phyloP scores from a whole-genome alignment of 2,113 vertebrate species.

The Sinocyclocheilus rhinocerous region DNA sequence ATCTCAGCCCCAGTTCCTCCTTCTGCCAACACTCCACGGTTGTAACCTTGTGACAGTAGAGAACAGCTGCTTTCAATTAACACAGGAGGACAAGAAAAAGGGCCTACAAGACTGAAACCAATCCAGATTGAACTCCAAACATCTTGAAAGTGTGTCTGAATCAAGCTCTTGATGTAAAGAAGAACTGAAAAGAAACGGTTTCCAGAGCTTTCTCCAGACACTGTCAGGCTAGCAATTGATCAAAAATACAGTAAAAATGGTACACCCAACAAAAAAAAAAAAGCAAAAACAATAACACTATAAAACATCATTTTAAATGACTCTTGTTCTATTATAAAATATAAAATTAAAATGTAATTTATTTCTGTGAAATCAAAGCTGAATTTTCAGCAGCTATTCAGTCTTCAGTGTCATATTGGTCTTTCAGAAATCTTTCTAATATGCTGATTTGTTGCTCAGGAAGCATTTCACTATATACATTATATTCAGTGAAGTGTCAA shows the following conservation, averaged over 20 bases:
- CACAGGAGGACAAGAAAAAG: conserved; percentile 60
- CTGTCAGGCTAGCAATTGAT: not conserved
- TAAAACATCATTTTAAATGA: not conserved
- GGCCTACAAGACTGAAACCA: conserved; percentile 42
- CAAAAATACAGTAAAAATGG: not conserved
- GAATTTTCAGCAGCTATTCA: no score
- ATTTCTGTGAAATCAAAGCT: no score
- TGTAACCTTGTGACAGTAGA: conserved; percentile 72
- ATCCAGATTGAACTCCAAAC: conserved; percentile 53
- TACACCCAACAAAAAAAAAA: no score
- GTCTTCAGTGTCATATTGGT: no score
- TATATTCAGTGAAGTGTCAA: not conserved
- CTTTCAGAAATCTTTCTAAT: no score
- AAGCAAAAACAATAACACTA: no score
- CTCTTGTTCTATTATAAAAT: not conserved
- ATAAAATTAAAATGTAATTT: not conserved
- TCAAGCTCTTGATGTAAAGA: conserved; percentile 52
- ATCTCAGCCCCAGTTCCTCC: conserved; percentile 56
- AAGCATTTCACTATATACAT: not conserved
- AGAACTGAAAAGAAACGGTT: conserved; percentile 11
- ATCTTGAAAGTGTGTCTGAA: conserved; percentile 49
- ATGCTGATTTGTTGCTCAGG: no score
- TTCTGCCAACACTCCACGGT: conserved; percentile 64
- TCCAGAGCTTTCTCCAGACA: not conserved
- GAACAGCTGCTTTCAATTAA: conserved; percentile 78